Percentiles rank a stretch among this genome's conserved stretches.
phyloP scores from a whole-genome alignment of 2,888 invertebrate species.

The Stegophylla sp. region DNA sequence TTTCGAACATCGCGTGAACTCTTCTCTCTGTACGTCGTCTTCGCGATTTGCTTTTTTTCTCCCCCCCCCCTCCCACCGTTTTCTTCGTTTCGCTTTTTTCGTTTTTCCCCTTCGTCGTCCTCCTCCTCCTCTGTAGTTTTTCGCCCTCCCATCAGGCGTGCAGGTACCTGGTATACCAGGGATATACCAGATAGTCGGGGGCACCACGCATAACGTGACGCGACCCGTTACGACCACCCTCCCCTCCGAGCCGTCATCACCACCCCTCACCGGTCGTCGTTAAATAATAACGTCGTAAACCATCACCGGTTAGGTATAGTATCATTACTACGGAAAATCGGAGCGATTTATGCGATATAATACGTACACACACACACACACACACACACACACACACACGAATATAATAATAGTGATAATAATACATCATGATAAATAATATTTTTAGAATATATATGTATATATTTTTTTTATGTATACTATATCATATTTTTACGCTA shows the following conservation, averaged over 20 bases:
- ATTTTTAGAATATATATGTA: neutral
- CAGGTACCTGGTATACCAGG: no score
- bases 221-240: conserved; percentile 15
- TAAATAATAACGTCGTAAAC: conserved; percentile 46
- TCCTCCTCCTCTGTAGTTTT: no score
- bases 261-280: neutral
- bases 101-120: neutral
- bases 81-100: neutral
- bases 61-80: no score
- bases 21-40: neutral
- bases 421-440: no score
- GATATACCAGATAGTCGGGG: no score
- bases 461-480: neutral
- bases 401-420: neutral
- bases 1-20: conserved; percentile 30
- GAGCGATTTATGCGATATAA: conserved; percentile 47
- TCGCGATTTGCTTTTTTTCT: neutral
- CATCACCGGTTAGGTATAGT: conserved; percentile 28
- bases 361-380: no score
- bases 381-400: no score
- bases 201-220: conserved; percentile 34
- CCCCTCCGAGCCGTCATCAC: neutral
- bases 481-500: neutral
- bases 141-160: no score
- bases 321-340: conserved; percentile 38